A percentile compares a stretch with the other conserved stretches of the same genome.
Conservation (phyloP, 2,888 invertebrate genomes). For the Drosophila ezoana region DNA sequence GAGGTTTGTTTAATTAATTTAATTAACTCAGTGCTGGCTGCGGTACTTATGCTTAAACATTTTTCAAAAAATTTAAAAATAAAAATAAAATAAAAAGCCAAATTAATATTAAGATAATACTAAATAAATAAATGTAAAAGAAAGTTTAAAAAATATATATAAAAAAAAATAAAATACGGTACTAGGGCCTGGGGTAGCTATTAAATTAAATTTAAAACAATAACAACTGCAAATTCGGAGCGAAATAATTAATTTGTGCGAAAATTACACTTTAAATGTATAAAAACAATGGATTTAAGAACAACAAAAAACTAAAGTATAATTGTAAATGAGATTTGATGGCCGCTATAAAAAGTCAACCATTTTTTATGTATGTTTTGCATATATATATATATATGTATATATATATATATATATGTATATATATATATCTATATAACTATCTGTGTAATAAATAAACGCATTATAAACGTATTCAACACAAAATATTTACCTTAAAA, state of each 20-base stretch:
- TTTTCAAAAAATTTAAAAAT: constrained; percentile 17
- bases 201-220: constrained; percentile 39
- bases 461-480: constrained; percentile 68
- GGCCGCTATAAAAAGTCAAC: constrained; percentile 52
- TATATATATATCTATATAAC: constrained; percentile 69
- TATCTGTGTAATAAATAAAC: constrained; percentile 75
- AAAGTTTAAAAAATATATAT: constrained; percentile 18
- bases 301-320: constrained; percentile 23
- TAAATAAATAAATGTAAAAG: constrained; percentile 27
- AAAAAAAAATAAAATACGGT: constrained; percentile 53
- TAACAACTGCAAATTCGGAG: constrained; percentile 50
- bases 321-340: constrained; percentile 53
- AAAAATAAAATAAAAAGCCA: constrained; percentile 62
- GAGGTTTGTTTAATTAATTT: constrained; percentile 24
- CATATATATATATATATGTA: constrained; percentile 71
- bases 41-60: constrained; percentile 57
- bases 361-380: constrained; percentile 77
- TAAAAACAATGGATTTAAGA: constrained; percentile 20
- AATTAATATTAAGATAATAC: constrained; percentile 70
- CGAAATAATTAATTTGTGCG: constrained; percentile 55
- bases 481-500: constrained; percentile 22
- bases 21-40: constrained; percentile 55
- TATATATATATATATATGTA: constrained; percentile 56
- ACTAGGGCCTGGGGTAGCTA: constrained; percentile 76
- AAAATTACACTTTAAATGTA: constrained; percentile 63